These are phyloP conservation scores for Irena cyanogastra DNA, from an alignment of 2,113 vertebrate species.

Conservation along the genomic window DNA sequence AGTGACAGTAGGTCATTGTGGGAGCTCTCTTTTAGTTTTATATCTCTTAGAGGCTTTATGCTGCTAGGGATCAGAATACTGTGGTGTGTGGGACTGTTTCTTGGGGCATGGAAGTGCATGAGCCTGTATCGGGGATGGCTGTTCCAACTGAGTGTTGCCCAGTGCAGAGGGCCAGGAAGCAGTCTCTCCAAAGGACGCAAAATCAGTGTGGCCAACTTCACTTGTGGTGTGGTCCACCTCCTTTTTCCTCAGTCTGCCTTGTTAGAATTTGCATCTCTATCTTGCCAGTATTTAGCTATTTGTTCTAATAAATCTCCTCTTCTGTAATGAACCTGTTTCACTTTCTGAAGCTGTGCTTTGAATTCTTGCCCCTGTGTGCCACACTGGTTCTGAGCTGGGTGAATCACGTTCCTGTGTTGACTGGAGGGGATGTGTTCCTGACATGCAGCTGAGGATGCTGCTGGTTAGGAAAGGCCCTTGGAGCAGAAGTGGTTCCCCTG, in stretches of 20 bases:
- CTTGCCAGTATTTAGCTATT: neutral
- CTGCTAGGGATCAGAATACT: neutral
- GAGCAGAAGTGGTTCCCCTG: neutral
- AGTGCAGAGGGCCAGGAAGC: neutral
- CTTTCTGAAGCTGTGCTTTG: neutral
- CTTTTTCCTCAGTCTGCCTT: neutral
- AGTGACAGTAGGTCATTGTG: neutral
- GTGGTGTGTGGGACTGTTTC: neutral
- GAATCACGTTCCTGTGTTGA: neutral
- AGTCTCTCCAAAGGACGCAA: neutral
- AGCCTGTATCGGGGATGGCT: neutral
- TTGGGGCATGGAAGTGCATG: neutral
- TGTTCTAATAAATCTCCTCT: neutral
- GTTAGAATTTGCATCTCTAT: neutral
- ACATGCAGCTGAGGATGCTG: rapidly evolving
- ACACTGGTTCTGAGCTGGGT: neutral
- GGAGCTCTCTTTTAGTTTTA: neutral
- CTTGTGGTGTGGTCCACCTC: neutral
- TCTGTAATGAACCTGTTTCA: neutral
- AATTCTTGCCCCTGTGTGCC: neutral
- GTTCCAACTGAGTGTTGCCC: neutral
- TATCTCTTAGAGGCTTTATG: neutral
- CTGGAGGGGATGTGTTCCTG: neutral
- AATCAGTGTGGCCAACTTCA: neutral
- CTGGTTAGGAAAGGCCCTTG: neutral